Evolutionary conservation across 2,888 invertebrate genomes (phyloP), one percentile per base, ranked within the genome.

Genomic region (Volucella bombylans): DNA sequence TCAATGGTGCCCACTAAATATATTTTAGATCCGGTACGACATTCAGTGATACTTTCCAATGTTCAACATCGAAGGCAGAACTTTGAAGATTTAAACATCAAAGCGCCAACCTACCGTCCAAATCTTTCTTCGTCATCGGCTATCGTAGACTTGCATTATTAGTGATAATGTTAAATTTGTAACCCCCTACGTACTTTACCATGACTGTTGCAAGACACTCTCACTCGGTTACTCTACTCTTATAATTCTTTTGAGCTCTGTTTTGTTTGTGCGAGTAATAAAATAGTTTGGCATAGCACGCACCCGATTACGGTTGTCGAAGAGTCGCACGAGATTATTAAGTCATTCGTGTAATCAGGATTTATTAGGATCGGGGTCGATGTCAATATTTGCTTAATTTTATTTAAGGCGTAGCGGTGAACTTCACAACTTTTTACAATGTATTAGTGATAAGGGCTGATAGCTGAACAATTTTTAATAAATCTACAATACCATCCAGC

Each of bases 1-100:
- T 23, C 18, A 2, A 23, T 3, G 18, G 18, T 23, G 18, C 50
- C 39, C 1, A 64, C 49, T 1, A 65, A 47, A 10, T 61, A 18
- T 45, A 55, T 61, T 23, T 87, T 65, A 2, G 87, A 87, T 89
- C 89, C 0, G 88, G 87, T 1, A 89, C 87, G 0, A 86, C 64
- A 71, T 89, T 87, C 1, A 74, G 43, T 0, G 82, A 77, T 0
- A 88, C 88, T 31, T 49, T 49, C 2, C 57, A 18, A 12, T 57
- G 57, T 9, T 69, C 14, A 43, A 68, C 50, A 2, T 68, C 23
- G 68, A 65, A n/a, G 86, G 65, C 67, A 69, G 67, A 89, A 82
- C 31, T 77, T 57, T 82, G 87, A 85, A 78, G 67, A 87, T 88
- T 73, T 3, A 80, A 61, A 6, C 68, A 38, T 82, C 68, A 89